Base-by-base conservation (phyloP, 2,113 vertebrate species). In the Mustelus asterias region DNA sequence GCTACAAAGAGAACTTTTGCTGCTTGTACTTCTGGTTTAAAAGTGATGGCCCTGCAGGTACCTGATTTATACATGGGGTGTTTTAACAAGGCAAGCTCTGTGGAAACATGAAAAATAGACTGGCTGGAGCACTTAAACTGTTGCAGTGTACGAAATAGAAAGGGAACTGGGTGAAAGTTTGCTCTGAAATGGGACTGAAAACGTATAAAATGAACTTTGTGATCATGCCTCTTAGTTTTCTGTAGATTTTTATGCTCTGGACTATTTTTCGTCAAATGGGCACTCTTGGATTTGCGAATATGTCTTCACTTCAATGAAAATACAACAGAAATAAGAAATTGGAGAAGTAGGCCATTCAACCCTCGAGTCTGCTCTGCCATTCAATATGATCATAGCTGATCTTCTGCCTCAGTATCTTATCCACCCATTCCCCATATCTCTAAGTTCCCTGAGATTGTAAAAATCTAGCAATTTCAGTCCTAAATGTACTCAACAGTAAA, bases 131-230 rank as follows among this genome's bases (percentile, higher is more conserved):
- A 93, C 60, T 92, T 93, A 93, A 90, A 93, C 89, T 65, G 7
- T 37, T 93, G 33, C 89, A 67, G 60, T 67, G 60, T 65, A 33
- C 10, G n/a, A 63, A 65, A 93, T 22, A 8, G 33, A 93, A 93
- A 93, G 18, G 60, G 63, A 93, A 93, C 89, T 93, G 89, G 89
- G 89, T 93, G 60, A 93, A 93, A 93, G 89, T 93, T 93, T 93
- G 89, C 18, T 18, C 60, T 93, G 60, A 93, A 93, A 67, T 65
- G 14, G 89, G 29, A 93, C n/a, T 93, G 60, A 37, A 33, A 93
- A 67, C 67, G 63, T 37, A 93, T 60, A 13, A 37, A 67, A 22
- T 93, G 6, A 9, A 65, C 60, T 6, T 20, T 16, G 37, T 93
- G 89, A 65, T 63, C 58, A 20, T 63, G 54, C n/a, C 88, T 63